Evolutionary conservation across 2,888 invertebrate genomes (phyloP).

Genomic region (Harmothoe impar): DNA sequence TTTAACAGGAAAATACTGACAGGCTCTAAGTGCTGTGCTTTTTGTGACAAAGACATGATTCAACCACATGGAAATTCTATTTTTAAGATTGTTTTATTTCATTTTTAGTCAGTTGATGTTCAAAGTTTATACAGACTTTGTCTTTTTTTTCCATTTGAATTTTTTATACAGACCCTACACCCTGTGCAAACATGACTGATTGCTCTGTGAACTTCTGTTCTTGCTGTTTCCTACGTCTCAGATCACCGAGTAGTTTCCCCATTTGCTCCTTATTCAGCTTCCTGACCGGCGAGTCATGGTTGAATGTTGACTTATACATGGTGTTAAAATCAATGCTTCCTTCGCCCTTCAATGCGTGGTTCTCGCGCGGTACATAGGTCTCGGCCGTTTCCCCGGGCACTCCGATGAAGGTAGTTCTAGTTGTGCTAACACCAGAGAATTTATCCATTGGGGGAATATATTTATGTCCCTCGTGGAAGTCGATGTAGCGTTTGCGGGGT

Average conservation of each 20-base stretch:
- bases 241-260: conserved; percentile 65
- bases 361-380: conserved; percentile 75
- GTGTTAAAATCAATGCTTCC: conserved; percentile 39
- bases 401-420: conserved; percentile 74
- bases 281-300: conserved; percentile 20
- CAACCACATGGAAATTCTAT: no score
- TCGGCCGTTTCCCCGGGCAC: conserved; percentile 73
- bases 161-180: conserved; percentile 21
- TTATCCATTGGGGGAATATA: conserved; percentile 76
- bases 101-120: no score
- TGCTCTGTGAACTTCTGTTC: conserved; percentile 34
- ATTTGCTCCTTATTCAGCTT: conserved; percentile 64
- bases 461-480: conserved; percentile 79
- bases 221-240: conserved; percentile 63
- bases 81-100: no score
- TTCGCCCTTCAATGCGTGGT: conserved; percentile 58
- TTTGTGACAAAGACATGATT: no score
- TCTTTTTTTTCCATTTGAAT: no score
- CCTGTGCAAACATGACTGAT: conserved; percentile 8
- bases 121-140: no score
- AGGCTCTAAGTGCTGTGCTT: no score
- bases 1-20: no score
- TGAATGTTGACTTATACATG: conserved; percentile 54
- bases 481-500: conserved; percentile 76
- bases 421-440: conserved; percentile 73